phyloP scores from a whole-genome alignment of 2,888 invertebrate genomes.

The Lamproptera curius region DNA sequence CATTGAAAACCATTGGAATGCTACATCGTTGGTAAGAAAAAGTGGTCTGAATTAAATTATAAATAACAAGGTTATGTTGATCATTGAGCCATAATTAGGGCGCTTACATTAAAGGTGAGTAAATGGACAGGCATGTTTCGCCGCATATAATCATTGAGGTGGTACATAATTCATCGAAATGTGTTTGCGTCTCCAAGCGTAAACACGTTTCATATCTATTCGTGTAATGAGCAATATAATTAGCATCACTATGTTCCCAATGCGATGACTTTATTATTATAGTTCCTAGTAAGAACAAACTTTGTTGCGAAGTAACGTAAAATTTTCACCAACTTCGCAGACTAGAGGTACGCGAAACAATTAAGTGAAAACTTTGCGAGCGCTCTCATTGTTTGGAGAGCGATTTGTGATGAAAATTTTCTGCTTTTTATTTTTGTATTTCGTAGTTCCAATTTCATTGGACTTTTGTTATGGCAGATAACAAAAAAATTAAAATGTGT shows the following conservation, averaged over 20 bases:
- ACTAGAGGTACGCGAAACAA: conserved; percentile 27
- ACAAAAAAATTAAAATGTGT: too few species aligned
- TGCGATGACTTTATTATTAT: conserved; percentile 4
- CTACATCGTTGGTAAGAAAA: too few species aligned
- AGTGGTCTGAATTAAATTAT: neutral
- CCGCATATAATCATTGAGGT: neutral
- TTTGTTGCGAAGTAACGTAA: conserved; percentile 28
- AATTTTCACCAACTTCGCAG: conserved; percentile 33
- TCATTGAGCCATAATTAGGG: neutral
- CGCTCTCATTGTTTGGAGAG: conserved; percentile 18
- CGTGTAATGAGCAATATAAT: conserved; percentile 5
- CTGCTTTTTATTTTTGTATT: neutral
- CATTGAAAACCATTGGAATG: too few species aligned
- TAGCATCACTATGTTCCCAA: neutral
- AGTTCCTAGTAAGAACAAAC: conserved; percentile 22
- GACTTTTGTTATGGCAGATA: too few species aligned
- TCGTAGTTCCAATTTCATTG: too few species aligned
- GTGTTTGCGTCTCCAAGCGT: neutral
- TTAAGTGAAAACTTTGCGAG: conserved; percentile 17
- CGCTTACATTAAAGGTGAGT: neutral
- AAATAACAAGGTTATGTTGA: neutral
- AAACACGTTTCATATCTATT: neutral
- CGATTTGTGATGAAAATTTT: conserved; percentile 6
- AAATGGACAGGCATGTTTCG: neutral
- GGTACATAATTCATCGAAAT: neutral